phyloP scores from a whole-genome alignment of 2,888 invertebrate species.

The Mesorhabditis spiculigera region DNA sequence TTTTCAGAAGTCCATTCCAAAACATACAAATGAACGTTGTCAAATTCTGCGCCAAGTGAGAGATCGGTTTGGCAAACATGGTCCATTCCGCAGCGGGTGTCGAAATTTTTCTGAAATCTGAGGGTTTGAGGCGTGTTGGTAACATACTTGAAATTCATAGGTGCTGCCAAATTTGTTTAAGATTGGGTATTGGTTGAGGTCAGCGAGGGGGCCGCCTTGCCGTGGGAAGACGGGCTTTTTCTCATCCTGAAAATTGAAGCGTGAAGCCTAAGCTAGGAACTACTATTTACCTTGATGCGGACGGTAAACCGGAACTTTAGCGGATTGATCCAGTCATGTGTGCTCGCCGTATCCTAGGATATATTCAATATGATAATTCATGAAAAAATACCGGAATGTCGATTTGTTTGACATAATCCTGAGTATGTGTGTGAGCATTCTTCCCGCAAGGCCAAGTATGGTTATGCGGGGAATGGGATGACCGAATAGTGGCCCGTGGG shows the following conservation, averaged over 20 bases:
- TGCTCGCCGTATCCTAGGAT: slow-evolving; percentile 16
- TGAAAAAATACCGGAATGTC: slow-evolving; percentile 34
- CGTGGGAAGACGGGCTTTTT: slow-evolving; percentile 26
- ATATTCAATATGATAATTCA: too few species aligned
- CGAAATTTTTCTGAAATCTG: slow-evolving; percentile 54
- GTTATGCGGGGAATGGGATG: slow-evolving; percentile 25
- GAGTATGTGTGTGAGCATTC: slow-evolving; percentile 32
- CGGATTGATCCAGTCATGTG: slow-evolving; percentile 61
- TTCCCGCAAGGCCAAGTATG: slow-evolving; percentile 52
- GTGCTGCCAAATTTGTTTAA: slow-evolving; percentile 44
- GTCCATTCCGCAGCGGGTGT: slow-evolving; percentile 62
- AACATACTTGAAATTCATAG: slow-evolving; percentile 35
- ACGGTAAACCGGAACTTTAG: slow-evolving; percentile 57
- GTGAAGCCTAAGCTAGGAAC: background rate
- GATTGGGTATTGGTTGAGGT: slow-evolving; percentile 46
- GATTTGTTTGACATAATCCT: slow-evolving; percentile 31
- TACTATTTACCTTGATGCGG: slow-evolving; percentile 19
- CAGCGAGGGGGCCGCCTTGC: slow-evolving; percentile 30
- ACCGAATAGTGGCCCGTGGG: slow-evolving; percentile 39
- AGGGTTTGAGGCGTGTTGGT: background rate
- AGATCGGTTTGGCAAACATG: slow-evolving; percentile 61
- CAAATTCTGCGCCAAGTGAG: slow-evolving; percentile 31
- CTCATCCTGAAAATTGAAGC: slow-evolving; percentile 21
- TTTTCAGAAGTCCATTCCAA: background rate
- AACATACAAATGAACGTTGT: slow-evolving; percentile 34